Conservation (phyloP, 2,888 invertebrate genomes). For the Lacanobia wlatinum region DNA sequence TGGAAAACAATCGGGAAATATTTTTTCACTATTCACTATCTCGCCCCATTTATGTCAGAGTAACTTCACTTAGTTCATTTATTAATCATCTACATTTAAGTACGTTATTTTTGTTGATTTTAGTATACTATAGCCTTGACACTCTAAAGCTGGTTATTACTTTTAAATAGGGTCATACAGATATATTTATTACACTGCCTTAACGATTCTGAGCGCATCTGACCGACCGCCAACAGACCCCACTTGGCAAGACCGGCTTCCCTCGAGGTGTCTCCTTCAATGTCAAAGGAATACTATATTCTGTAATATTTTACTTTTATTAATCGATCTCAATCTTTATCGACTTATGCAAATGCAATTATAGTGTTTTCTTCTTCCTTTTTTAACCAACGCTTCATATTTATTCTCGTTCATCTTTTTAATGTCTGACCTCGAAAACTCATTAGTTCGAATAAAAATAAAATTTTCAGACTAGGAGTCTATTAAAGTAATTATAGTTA, state of each 20-base stretch:
- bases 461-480: neutral
- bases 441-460: slow-evolving; percentile 7
- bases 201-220: slow-evolving; percentile 15
- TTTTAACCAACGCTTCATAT: neutral
- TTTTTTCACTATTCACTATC: neutral
- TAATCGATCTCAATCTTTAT: slow-evolving; percentile 9
- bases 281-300: slow-evolving; percentile 34
- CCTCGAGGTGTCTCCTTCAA: slow-evolving; percentile 53
- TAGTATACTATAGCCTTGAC: neutral
- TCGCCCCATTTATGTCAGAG: neutral
- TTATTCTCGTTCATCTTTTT: slow-evolving; percentile 15
- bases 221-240: slow-evolving; percentile 34
- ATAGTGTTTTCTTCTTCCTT: slow-evolving; percentile 13
- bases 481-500: slow-evolving; percentile 34
- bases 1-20: neutral
- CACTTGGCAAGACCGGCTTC: slow-evolving; percentile 51
- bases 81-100: too few relatives aligned
- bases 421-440: slow-evolving; percentile 14
- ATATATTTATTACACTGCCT: slow-evolving; percentile 32
- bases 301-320: slow-evolving; percentile 23
- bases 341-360: slow-evolving; percentile 11
- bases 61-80: neutral
- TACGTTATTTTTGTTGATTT: neutral
- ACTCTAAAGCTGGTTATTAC: neutral
- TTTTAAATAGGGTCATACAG: slow-evolving; percentile 9